Base-by-base conservation (phyloP, 2,888 invertebrate genomes). In the Eristalis tenax region DNA sequence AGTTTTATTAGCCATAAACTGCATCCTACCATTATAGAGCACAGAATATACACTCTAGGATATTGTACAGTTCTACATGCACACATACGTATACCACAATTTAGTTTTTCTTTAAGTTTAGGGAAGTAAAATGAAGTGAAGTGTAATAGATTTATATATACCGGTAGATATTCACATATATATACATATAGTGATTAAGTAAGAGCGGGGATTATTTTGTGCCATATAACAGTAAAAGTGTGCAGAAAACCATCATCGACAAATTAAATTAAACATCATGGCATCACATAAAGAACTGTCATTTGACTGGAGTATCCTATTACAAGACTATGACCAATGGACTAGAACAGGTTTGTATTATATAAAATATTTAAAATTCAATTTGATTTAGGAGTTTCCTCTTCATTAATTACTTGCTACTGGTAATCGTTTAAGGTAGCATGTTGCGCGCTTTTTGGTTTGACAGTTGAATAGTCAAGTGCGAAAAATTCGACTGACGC, bases 261-360 rank as follows among this genome's bases (percentile, higher is more conserved):
- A 65, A 69, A 50, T 43, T 65, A 70, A 69, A 66, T 77, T 65
- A 70, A 69, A 66, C 75, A 85, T 77, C 66, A 90, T 90, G 90
- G 89, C 90, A 71, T 90, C 90, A 68, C 88, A 90, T 74, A 89
- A 90, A 75, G 90, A 90, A 81, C 77, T 90, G 78, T 89, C 89
- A 83, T 90, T 90, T 88, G 90, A 90, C 82, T 90, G 90, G 90
- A 89, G 78, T 85, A 89, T 90, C 71, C 88, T 90, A 83, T 88
- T 88, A 40, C 89, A 88, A 88, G 86, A 90, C 79, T 89, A 80
- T 77, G 89, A 89, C 66, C 88, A 89, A 83, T 90, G 90, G 90
- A 89, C 90, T 10, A 89, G 89, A 89, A 87, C 90, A 90, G 90
- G 90, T 90, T 88, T 89, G 90, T 87, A 76, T 80, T 81, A 8